A percentile compares a stretch with the other conserved stretches of the same genome.
These are phyloP conservation scores for Prolemur simus DNA, from an alignment of 2,113 vertebrate genomes.

Conservation along the genomic window DNA sequence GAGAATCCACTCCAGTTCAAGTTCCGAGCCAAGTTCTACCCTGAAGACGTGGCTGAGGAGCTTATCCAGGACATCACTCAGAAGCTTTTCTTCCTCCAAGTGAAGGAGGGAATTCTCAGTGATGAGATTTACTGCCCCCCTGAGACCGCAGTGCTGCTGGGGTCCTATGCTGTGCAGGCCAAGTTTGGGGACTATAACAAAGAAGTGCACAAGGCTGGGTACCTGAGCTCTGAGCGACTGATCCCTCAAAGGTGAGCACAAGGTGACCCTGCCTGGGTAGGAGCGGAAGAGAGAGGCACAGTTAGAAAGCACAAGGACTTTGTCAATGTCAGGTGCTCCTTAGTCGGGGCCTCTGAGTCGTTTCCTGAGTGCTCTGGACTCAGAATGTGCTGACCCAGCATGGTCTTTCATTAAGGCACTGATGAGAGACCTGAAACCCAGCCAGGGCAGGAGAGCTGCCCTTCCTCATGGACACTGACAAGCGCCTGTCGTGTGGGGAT, in stretches of 20 bases:
- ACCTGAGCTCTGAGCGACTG: conserved; percentile 92
- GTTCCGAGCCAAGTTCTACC: conserved; percentile 96
- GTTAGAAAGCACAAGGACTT: background rate
- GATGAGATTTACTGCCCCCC: conserved; percentile 97
- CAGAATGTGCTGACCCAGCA: background rate
- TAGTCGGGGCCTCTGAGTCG: background rate
- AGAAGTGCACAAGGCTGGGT: conserved; percentile 91
- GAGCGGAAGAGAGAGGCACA: background rate
- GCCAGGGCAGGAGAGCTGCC: background rate
- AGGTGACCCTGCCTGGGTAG: background rate
- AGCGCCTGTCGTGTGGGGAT: fast-evolving
- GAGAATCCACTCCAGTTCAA: conserved; percentile 96
- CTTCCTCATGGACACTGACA: background rate
- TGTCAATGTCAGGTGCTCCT: too few species aligned
- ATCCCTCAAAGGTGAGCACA: conserved; percentile 92
- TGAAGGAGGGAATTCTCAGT: conserved; percentile 94
- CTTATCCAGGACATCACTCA: conserved; percentile 97
- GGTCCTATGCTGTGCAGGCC: conserved; percentile 96
- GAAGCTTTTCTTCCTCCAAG: conserved; percentile 97
- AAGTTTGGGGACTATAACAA: conserved; percentile 96
- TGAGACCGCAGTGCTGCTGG: conserved; percentile 96
- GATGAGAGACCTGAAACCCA: fast-evolving
- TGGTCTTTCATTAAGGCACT: background rate
- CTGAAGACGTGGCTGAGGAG: conserved; percentile 95
- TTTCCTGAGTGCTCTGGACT: background rate